Evolutionary conservation across 37 sponge, comb jelly and placozoan genomes (phyloP).

Genomic region (Oopsacas minuta): DNA sequence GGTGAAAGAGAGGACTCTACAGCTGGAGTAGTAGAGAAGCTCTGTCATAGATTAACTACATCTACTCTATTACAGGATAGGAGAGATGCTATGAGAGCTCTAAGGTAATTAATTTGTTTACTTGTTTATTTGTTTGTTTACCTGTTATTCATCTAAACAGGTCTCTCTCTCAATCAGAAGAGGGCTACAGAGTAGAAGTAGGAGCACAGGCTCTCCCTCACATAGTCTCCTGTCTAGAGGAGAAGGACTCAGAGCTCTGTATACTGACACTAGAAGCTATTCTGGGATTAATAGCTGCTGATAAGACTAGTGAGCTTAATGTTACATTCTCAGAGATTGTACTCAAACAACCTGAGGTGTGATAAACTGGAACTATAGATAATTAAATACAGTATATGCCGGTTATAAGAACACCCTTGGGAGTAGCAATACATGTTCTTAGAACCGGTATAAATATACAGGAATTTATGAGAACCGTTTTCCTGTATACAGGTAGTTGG

Average conservation of each 20-base stretch:
- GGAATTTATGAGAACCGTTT: no score
- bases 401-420: no score
- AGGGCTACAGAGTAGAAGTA: neutral
- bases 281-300: neutral
- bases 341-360: neutral
- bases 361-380: neutral
- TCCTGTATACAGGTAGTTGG: neutral
- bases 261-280: neutral
- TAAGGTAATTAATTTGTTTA: neutral
- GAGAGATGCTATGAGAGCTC: slow-evolving; percentile 9
- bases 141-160: neutral
- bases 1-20: neutral
- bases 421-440: no score
- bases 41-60: neutral
- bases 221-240: slow-evolving; percentile 11
- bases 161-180: neutral
- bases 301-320: neutral
- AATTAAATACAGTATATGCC: no score
- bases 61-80: neutral
- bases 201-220: neutral
- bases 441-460: no score
- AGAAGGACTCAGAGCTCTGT: neutral
- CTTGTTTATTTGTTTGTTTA: neutral
- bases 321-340: neutral
- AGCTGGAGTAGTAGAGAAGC: neutral